phyloP scores from a whole-genome alignment of 2,888 invertebrate genomes.

The Lumbricus terrestris region DNA sequence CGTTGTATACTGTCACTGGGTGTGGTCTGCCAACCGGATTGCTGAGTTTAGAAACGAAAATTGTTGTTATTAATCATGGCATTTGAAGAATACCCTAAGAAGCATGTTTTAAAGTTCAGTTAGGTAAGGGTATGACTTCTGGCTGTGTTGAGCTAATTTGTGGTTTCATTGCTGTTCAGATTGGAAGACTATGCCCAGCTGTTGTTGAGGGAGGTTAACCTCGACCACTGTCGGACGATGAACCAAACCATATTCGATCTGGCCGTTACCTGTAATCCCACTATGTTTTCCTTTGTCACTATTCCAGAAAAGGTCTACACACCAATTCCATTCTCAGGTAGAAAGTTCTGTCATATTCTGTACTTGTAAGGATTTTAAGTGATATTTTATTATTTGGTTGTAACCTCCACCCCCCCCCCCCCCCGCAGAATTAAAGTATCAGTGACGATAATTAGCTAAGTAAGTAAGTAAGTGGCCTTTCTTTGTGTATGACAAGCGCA shows the following conservation, averaged over 20 bases:
- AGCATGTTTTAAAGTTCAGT: background rate
- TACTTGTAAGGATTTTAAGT: background rate
- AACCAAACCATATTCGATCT: conserved; percentile 60
- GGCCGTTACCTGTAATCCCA: conserved; percentile 52
- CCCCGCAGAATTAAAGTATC: too few relatives aligned
- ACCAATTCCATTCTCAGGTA: conserved; percentile 20
- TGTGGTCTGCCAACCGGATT: too few relatives aligned
- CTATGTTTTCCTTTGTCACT: conserved; percentile 58
- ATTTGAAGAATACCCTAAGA: background rate
- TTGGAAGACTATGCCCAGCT: conserved; percentile 56
- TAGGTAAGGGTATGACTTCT: background rate
- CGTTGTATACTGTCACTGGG: too few relatives aligned
- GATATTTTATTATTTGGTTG: too few relatives aligned
- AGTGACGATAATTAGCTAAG: too few relatives aligned
- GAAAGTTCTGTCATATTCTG: background rate
- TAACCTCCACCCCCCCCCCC: too few relatives aligned
- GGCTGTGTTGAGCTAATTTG: background rate
- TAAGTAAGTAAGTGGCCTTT: too few relatives aligned
- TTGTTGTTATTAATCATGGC: background rate
- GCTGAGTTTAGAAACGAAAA: too few relatives aligned
- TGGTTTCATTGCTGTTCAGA: conserved; percentile 41
- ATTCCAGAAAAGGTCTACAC: conserved; percentile 43
- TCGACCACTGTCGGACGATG: conserved; percentile 60
- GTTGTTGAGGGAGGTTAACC: conserved; percentile 58
- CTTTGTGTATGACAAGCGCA: too few relatives aligned